Conservation (phyloP, 2,113 vertebrate genomes). For the Monarcha castaneiventris region DNA sequence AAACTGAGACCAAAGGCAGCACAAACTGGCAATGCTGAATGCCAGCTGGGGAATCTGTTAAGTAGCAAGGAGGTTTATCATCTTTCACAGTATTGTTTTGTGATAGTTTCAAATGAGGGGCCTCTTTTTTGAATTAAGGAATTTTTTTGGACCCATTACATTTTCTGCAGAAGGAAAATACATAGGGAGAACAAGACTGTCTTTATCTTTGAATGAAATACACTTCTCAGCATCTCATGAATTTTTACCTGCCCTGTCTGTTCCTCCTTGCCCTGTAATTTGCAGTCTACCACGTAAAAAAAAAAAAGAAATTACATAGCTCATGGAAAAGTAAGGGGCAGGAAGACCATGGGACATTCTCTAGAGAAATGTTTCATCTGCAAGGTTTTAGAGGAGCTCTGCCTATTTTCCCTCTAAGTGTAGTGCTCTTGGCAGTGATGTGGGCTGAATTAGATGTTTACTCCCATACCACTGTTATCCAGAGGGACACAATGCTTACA, state of each 20-base stretch:
- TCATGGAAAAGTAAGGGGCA: not conserved
- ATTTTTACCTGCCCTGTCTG: not conserved
- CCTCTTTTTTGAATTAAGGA: not conserved
- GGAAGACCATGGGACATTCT: not conserved
- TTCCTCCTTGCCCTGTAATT: not conserved
- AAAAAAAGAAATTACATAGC: not conserved
- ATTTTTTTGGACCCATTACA: not conserved
- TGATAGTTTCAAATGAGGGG: not conserved
- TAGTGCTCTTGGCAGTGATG: not conserved
- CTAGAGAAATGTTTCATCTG: not conserved
- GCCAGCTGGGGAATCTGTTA: not conserved
- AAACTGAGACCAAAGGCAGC: not conserved
- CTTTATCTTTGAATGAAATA: not conserved
- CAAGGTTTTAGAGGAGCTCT: not conserved
- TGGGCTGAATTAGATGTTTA: not conserved
- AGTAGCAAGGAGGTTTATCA: not conserved
- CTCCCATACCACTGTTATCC: not conserved
- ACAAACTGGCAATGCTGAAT: not conserved
- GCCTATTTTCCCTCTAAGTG: not conserved
- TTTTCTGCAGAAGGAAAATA: not conserved
- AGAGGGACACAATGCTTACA: not conserved
- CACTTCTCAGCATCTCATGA: not conserved
- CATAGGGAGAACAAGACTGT: not conserved
- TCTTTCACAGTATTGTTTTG: not conserved
- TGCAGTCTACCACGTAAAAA: not conserved